A percentile compares a stretch with the other conserved stretches of the same genome.
These are phyloP conservation scores for Julus scanicus DNA, from an alignment of 2,888 invertebrate species.

Conservation along the genomic window DNA sequence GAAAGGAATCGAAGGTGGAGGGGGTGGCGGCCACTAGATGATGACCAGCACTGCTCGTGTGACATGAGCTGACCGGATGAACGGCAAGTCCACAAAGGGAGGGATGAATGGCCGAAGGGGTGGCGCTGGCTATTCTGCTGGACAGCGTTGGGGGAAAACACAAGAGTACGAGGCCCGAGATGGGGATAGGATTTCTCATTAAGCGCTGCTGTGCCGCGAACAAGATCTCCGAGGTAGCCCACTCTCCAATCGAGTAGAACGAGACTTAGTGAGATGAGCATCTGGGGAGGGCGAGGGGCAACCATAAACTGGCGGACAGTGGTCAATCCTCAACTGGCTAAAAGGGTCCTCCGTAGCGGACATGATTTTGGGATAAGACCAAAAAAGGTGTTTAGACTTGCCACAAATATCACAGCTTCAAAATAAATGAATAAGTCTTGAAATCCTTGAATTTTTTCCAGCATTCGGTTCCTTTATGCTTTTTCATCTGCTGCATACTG, in stretches of 20 bases:
- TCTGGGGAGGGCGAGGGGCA: neutral
- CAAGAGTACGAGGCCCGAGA: neutral
- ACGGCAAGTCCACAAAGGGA: constrained; percentile 22
- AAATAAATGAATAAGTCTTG: too few relatives aligned
- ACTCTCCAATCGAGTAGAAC: neutral
- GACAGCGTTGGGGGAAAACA: neutral
- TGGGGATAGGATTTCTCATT: constrained; percentile 28
- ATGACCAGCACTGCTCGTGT: constrained; percentile 14
- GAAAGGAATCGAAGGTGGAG: neutral
- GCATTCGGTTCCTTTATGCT: too few relatives aligned
- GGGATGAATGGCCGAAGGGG: constrained; percentile 28
- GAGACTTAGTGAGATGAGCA: neutral
- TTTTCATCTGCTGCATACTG: too few relatives aligned
- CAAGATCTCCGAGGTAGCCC: neutral
- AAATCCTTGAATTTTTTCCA: too few relatives aligned
- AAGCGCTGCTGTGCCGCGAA: constrained; percentile 5
- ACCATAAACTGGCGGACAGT: constrained; percentile 4
- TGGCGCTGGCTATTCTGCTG: constrained; percentile 18
- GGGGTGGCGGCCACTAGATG: constrained; percentile 10
- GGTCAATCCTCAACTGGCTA: too few relatives aligned
- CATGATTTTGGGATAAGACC: too few relatives aligned
- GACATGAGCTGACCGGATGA: constrained; percentile 33
- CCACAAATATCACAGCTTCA: too few relatives aligned
- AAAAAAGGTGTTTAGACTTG: too few relatives aligned
- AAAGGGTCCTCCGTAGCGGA: too few relatives aligned